Base-by-base conservation (phyloP, 1,140 invertebrate species). In the Hypothenemus hampei region DNA sequence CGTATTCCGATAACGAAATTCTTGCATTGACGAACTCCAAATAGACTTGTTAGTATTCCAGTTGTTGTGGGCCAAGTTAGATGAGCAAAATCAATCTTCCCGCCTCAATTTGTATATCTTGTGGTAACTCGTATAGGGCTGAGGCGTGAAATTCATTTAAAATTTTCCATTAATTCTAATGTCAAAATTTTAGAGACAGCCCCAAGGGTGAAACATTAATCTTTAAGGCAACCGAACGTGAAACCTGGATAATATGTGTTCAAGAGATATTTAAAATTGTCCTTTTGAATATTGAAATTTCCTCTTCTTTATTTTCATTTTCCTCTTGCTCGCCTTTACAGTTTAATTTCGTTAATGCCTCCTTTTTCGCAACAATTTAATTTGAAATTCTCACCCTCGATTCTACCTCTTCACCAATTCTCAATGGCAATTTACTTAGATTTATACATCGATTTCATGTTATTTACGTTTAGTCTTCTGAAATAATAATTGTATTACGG, bases 51-150 rank as follows among this genome's bases (percentile, higher is more conserved):
- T 45, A 45, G 23, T 29, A 45, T 45, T 45, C 26, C 22, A 16
- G 10, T 41, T 41, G 16, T 16, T 8, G 16, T 8, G 20, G 21
- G 23, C 23, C 10, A 45, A 45, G 26, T 45, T 45, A 45, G 26
- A 45, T 45, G 22, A 45, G 43, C 18, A 29, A 45, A 45, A 45
- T 45, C 23, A 45, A 45, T 45, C 23, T 45, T 45, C 19, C 10
- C 31, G 15, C 43, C n/a, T 10, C 10, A 45, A 29, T 11, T 45
- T 31, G 22, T 29, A 29, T 45, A 45, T 16, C 35, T 37, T 7
- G 35, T 4, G 16, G 4, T 39, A 39, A 19, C 10, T 11, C 19
- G 40, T 43, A 23, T 18, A 10, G 20, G 11, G 20, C 8, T 3
- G 11, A 24, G 15, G 43, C 19, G 43, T 20, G 43, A 29, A 45